Base-by-base conservation (phyloP, 2,797 vertebrate genomes). In the Epinephelus malabaricus region DNA sequence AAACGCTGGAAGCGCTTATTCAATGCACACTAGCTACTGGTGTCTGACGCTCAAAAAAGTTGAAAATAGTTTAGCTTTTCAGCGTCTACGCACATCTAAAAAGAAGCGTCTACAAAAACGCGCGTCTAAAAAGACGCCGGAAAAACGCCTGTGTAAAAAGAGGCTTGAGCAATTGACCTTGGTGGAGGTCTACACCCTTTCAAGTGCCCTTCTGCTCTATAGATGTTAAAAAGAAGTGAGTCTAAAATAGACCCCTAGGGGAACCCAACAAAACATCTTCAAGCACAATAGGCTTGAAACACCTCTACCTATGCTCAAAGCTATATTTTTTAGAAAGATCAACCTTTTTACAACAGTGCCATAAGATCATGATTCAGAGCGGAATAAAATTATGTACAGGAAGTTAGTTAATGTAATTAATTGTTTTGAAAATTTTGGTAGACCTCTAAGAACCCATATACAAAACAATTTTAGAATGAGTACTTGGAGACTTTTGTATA, bases 181-280 rank as follows among this genome's bases (percentile, higher is more conserved):
- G 8, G 38, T 34, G 30, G 30, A 34, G 30, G 30, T 6, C 38
- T 40, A 11, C 10, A 40, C 38, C 38, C 10, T 40, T 40, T 10
- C 38, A 7, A 11, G 38, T 40, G 38, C 38, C 10, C 10, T 40
- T 40, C 38, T 11, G 2, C 1, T 40, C 17, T 30, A 46, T 19
- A 40, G 27, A 73, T 61, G n/a, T 66, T 46, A 46, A 55, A 73
- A 68, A 25, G 19, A 46, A 50, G 7, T 12, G 18, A 45, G 11
- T 54, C 9, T 45, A 2, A 63, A 51, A 62, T 21, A 45, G 53
- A 69, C 17, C n/a, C 51, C 25, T 55, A 27, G 12, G 46, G 30
- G 27, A 67, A 47, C 43, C 17, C 7, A n/a, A 27, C 4, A 62
- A 67, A 19, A 68, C n/a, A 15, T 70, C 38, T 34, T 45, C 10